phyloP scores from a whole-genome alignment of 2,113 vertebrate species.

The Anolis carolinensis region DNA sequence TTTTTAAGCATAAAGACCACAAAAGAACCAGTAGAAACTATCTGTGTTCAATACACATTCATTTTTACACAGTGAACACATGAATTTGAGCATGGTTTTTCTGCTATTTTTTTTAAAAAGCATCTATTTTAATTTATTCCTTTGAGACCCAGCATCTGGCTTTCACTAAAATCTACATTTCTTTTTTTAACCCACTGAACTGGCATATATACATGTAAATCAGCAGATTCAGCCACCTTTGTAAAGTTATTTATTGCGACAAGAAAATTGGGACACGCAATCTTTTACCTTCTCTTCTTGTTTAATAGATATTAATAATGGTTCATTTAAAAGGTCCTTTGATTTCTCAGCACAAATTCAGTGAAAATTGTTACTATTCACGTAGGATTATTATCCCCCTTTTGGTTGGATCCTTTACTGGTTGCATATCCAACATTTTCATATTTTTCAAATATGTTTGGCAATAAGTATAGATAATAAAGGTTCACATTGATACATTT shows the following conservation, averaged over 20 bases:
- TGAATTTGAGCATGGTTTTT: background rate
- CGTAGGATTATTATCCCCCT: background rate
- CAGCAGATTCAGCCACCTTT: background rate
- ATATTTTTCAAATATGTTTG: background rate
- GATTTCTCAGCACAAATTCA: background rate
- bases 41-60: background rate
- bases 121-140: slow-evolving; percentile 12
- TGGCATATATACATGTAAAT: background rate
- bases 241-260: background rate
- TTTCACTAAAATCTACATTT: slow-evolving; percentile 8
- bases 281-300: background rate
- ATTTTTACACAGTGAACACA: background rate
- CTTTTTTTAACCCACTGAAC: background rate
- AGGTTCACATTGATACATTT: slow-evolving; percentile 10
- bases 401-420: rapidly evolving
- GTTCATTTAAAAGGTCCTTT: background rate
- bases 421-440: rapidly evolving
- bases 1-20: slow-evolving; percentile 30
- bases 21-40: slow-evolving; percentile 25
- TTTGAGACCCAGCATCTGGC: slow-evolving; percentile 15
- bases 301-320: background rate
- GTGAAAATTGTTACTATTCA: background rate
- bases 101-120: slow-evolving; percentile 17
- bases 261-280: background rate
- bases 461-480: slow-evolving; percentile 1